A percentile compares a stretch with the other conserved stretches of the same genome.
Conservation (phyloP, 1,140 invertebrate species). For the Triops longicaudatus region DNA sequence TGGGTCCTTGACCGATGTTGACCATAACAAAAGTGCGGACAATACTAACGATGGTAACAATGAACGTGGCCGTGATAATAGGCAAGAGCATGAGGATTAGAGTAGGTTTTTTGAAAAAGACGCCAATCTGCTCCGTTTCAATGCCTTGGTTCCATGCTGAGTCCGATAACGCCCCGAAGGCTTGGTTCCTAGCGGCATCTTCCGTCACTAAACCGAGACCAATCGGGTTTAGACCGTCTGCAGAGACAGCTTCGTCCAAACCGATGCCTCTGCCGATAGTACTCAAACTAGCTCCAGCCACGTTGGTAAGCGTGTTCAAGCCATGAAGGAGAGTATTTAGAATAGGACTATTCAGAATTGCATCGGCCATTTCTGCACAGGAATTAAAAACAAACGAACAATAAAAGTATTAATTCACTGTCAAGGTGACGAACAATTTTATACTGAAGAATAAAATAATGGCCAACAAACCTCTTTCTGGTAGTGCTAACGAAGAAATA, state of each 20-base stretch:
- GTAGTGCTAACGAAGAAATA: too few relatives aligned
- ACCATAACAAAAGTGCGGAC: background rate
- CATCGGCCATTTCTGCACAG: background rate
- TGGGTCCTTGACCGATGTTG: background rate
- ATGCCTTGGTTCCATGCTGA: background rate
- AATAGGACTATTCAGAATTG: background rate
- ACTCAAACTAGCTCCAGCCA: background rate
- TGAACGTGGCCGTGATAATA: background rate
- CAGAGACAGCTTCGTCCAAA: background rate
- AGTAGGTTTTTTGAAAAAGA: background rate
- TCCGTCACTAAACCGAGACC: background rate
- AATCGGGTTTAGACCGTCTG: background rate
- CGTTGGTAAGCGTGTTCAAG: background rate
- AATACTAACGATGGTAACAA: background rate
- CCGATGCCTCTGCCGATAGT: background rate
- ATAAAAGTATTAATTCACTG: too few relatives aligned
- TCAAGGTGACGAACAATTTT: too few relatives aligned
- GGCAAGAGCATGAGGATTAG: background rate
- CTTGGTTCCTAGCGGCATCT: background rate
- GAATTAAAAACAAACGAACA: background rate
- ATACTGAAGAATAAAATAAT: too few relatives aligned
- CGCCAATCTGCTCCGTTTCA: conserved; percentile 1
- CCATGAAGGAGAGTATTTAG: background rate
- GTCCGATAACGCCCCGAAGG: background rate
- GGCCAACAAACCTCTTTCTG: too few relatives aligned